These are phyloP conservation scores for Cryptophagus acutangulus DNA, from an alignment of 2,888 invertebrate genomes.

Conservation along the genomic window DNA sequence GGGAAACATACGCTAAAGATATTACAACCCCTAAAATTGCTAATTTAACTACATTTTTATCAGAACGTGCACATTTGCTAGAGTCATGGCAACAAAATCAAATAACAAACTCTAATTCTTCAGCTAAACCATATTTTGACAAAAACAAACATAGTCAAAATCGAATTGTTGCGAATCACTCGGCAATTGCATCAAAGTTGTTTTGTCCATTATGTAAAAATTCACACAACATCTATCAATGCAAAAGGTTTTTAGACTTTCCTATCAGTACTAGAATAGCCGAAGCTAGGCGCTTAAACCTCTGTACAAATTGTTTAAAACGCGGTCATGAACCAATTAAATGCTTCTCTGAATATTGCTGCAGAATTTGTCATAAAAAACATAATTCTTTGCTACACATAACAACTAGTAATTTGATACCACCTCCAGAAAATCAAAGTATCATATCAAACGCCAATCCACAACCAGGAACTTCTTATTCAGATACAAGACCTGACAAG, in stretches of 20 bases:
- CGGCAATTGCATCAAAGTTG: no score
- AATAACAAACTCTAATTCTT: no score
- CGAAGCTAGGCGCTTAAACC: conserved; percentile 10
- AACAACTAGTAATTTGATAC: neutral
- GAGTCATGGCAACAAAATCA: no score
- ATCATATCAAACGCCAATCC: conserved; percentile 7
- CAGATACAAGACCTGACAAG: neutral
- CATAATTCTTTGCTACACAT: conserved; percentile 20
- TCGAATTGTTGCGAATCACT: no score
- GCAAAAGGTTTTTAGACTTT: conserved; percentile 7
- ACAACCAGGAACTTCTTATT: neutral
- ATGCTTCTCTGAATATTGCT: conserved; percentile 15
- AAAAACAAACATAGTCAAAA: no score
- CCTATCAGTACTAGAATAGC: conserved; percentile 6
- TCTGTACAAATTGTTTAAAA: conserved; percentile 21
- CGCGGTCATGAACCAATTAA: conserved; percentile 11
- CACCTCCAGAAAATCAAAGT: neutral
- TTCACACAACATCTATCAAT: conserved; percentile 6
- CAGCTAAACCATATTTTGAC: neutral
- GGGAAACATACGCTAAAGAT: neutral
- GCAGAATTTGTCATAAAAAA: conserved; percentile 14
- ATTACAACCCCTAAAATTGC: neutral
- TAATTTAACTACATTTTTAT: neutral
- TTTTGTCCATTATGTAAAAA: no score
- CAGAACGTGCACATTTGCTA: no score